Percentiles rank a stretch among this genome's conserved stretches.
These are phyloP conservation scores for Pachliopta kotzebuea DNA, from an alignment of 2,888 invertebrate species.

Conservation along the genomic window DNA sequence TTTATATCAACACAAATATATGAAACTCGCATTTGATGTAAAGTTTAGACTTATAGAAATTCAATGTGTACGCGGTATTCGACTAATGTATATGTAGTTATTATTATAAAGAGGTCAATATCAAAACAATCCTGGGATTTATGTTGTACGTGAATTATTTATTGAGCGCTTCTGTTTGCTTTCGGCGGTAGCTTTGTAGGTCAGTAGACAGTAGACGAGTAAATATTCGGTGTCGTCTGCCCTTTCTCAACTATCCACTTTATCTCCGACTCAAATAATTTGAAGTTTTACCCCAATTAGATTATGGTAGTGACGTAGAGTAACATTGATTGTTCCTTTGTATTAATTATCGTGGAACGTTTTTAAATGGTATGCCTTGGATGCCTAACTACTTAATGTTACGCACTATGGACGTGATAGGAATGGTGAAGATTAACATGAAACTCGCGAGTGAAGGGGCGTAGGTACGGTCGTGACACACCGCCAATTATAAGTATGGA, in stretches of 20 bases:
- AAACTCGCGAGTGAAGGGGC: conserved; percentile 56
- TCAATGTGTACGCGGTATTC: conserved; percentile 5
- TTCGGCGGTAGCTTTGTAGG: conserved; percentile 68
- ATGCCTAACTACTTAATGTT: conserved; percentile 24
- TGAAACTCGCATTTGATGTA: not conserved
- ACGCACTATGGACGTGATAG: conserved; percentile 32
- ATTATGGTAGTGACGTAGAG: conserved; percentile 8
- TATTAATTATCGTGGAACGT: conserved; percentile 28
- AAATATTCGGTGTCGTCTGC: conserved; percentile 50
- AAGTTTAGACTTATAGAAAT: conserved; percentile 20
- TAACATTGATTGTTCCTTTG: conserved; percentile 2
- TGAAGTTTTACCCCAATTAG: conserved; percentile 13
- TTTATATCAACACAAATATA: not conserved
- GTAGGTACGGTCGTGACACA: conserved; percentile 64
- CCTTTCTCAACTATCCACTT: conserved; percentile 47
- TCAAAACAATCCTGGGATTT: conserved; percentile 64
- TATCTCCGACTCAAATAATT: conserved; percentile 37
- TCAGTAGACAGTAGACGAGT: conserved; percentile 62
- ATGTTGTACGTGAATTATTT: conserved; percentile 65
- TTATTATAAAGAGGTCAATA: conserved; percentile 62
- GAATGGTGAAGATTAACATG: conserved; percentile 37
- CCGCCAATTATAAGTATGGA: conserved; percentile 68
- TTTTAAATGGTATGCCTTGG: conserved; percentile 24
- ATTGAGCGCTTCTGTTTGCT: conserved; percentile 65
- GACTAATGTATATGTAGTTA: conserved; percentile 41